Base-by-base conservation (phyloP, 30 jellyfish, hydroid and myxozoan species). In the Aurelia sp. region DNA sequence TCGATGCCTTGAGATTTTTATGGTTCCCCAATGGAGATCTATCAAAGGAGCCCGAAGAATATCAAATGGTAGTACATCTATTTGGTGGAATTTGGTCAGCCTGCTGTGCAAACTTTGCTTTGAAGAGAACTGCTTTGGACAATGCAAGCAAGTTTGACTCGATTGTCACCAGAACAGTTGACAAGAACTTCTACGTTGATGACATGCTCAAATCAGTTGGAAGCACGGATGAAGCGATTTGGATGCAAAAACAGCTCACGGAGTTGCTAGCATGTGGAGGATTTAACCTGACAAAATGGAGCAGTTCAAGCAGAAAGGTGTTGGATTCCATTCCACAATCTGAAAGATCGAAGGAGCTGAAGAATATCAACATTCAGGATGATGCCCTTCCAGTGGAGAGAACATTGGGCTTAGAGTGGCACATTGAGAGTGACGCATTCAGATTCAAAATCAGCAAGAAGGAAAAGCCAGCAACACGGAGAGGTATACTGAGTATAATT, bases 11-110 rank as follows among this genome's bases (percentile, higher is more conserved):
- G 41, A 44, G 96, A 52, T 90, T 83, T 53, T 68, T 80, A 24
- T 90, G 91, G 91, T 90, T 90, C 90, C 90, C 88, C 2, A 75
- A 90, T 13, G 96, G 92, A 13, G 67, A 90, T 76, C 72, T 77
- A 22, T 24, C 82, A 15, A 33, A 53, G 18, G 81, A 64, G 21
- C 85, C 94, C 16, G 85, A 74, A 51, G 91, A 57, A 10, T 70
- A 72, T 21, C 83, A 77, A 20, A 82, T 90, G 90, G 20, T 47
- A 50, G 90, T 82, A 3, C 97, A 90, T 52, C 55, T 90, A 13
- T 90, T 90, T 77, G 95, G 95, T 9, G 92, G 90, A 31, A 75
- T 94, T 15, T 82, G 78, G 50, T 90, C 48, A 38, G 48, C 48
- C 97, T 62, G 95, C 41, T 55, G 89, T 73, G 87, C 93, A 18